Conservation (phyloP, 2,888 invertebrate species). For the Conomelus anceps region DNA sequence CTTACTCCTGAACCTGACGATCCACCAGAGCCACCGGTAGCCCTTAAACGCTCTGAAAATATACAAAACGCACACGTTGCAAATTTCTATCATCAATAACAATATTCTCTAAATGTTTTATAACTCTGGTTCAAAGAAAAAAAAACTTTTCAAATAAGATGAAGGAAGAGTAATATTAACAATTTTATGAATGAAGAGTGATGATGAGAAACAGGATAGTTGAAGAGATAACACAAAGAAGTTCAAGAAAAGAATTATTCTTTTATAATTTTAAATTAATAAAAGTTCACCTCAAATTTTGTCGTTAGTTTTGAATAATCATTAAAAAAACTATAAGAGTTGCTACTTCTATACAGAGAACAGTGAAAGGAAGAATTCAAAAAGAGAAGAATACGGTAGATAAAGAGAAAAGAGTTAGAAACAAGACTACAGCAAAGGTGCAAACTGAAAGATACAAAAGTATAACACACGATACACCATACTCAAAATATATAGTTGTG, state of each 20-base stretch:
- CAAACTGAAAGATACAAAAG: not conserved
- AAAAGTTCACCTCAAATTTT: not conserved
- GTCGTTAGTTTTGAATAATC: not conserved
- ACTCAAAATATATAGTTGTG: not conserved
- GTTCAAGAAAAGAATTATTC: no score
- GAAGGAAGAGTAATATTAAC: no score
- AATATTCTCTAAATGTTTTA: no score
- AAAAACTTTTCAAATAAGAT: no score
- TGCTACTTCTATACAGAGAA: not conserved
- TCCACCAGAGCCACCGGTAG: slow-evolving; percentile 48
- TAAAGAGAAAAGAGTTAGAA: not conserved
- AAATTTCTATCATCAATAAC: not conserved
- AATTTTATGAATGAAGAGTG: not conserved
- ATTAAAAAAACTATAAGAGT: not conserved
- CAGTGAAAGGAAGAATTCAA: not conserved
- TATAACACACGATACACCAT: not conserved
- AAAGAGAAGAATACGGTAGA: not conserved
- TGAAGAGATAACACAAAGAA: not conserved
- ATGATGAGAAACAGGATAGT: not conserved
- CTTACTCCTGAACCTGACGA: slow-evolving; percentile 47
- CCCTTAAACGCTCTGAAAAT: slow-evolving; percentile 52
- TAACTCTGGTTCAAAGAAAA: no score
- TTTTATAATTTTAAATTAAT: not conserved
- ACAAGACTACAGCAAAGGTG: not conserved
- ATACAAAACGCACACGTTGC: slow-evolving; percentile 1